These are phyloP conservation scores for Pseudochirops cupreus DNA, from an alignment of 2,797 vertebrate species.

Conservation along the genomic window DNA sequence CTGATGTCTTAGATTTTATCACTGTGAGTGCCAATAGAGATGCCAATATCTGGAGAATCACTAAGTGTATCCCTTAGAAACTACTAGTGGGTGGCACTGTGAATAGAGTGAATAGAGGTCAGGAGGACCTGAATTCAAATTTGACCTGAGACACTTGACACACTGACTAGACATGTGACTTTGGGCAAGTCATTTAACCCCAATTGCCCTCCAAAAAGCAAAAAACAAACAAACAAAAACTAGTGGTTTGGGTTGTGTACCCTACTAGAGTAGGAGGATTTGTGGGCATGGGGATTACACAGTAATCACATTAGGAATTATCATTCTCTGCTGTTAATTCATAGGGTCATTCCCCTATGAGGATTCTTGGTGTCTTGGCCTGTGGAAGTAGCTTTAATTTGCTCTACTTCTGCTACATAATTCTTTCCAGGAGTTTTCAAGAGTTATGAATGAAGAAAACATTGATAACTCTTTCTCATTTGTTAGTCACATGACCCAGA, in stretches of 20 bases:
- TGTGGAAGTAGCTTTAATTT: background rate
- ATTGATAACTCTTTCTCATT: background rate
- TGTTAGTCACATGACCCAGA: background rate
- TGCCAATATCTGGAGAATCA: background rate
- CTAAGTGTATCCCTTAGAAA: background rate
- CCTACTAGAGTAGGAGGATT: background rate
- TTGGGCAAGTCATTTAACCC: too few relatives aligned
- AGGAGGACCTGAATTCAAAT: too few relatives aligned
- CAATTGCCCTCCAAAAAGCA: too few relatives aligned
- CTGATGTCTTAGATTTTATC: background rate
- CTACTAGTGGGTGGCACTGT: background rate
- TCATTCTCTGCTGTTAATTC: background rate
- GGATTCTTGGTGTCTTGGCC: background rate
- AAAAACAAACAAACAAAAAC: too few relatives aligned
- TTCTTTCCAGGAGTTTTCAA: background rate
- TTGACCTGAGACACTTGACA: too few relatives aligned
- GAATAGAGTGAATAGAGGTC: too few relatives aligned
- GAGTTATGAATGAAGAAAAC: background rate
- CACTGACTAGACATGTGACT: too few relatives aligned
- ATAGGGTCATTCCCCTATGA: background rate
- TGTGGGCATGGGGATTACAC: background rate
- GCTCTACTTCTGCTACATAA: background rate
- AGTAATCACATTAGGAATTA: background rate
- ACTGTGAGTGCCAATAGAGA: background rate
- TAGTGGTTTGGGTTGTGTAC: background rate